Evolutionary conservation across 1,140 invertebrate genomes (phyloP), one percentile per base, ranked within the genome.

Genomic region (Drosophila ambigua): DNA sequence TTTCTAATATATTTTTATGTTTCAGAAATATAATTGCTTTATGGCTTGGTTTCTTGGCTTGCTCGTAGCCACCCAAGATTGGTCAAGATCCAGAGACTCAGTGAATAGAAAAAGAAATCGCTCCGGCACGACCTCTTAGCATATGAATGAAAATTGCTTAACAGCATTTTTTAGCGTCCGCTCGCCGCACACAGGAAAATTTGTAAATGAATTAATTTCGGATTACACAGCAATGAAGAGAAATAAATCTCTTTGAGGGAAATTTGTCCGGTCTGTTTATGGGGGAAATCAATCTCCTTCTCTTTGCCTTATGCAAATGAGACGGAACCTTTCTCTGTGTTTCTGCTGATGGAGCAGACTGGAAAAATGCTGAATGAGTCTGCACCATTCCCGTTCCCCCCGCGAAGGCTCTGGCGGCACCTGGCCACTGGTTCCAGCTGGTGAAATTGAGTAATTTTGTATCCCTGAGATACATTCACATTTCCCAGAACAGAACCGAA

Each of bases 201-300:
- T 58, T 67, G 60, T 72, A 75, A 85, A 87, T 85, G 71, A 85
- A 87, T 87, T 85, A 78, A 85, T 85, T 67, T 54, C 45, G 39
- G 35, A 54, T 58, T 49, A 78, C 62, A 44, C 13, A 52, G 59
- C 62, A 53, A n/a, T 16, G 6, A 43, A 35, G 20, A 41, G 55
- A 58, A 39, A 41, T 35, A 61, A 53, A 65, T 57, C 55, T 64
- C 71, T 68, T 66, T 75, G 45, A 73, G 46, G 28, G 28, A 39
- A 53, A 52, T 54, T 78, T 4, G 28, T 57, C 24, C 31, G 35
- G 20, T 59, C 54, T 13, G 49, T 57, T 58, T 7, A 7, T 28
- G 26, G 54, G 54, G 44, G 46, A 31, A 51, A 52, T 45, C 24
- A n/a, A 35, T 53, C 53, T 52, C 24, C 7, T 51, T 46, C 13